Conservation (phyloP, 2,797 vertebrate species). For the Propithecus deckenii region DNA sequence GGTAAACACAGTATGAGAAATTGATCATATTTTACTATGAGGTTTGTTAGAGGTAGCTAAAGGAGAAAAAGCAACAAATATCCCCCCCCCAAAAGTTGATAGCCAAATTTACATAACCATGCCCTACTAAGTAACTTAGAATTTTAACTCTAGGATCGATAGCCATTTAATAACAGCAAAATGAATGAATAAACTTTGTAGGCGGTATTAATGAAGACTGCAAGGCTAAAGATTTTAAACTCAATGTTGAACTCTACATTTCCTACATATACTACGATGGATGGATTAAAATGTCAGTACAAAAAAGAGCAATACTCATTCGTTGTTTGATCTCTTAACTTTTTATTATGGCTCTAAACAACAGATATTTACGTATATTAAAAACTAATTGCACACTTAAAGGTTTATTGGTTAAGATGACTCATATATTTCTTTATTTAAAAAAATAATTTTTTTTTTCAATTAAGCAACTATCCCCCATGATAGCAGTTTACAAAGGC, state of each 20-base stretch:
- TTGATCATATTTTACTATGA: not conserved
- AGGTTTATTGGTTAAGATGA: not conserved
- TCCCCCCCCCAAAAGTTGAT: not conserved
- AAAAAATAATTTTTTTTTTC: not conserved
- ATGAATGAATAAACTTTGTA: not conserved
- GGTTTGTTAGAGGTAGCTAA: not conserved
- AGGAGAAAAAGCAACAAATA: not conserved
- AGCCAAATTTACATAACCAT: not conserved
- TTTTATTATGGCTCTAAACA: not conserved
- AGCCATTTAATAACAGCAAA: not conserved
- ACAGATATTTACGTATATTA: not conserved
- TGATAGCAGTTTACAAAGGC: slow-evolving; percentile 28
- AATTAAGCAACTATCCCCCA: not conserved
- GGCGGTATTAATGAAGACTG: not conserved
- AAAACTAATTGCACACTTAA: not conserved
- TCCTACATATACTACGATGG: not conserved
- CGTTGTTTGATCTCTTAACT: not conserved
- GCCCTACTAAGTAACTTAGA: not conserved
- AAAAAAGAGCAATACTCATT: not conserved
- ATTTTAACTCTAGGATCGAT: not conserved
- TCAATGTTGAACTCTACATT: not conserved
- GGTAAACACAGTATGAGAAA: not conserved
- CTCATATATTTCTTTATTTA: not conserved
- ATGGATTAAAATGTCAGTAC: not conserved
- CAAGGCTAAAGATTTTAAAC: not conserved